phyloP scores from a whole-genome alignment of 2,797 vertebrate genomes.

The Morus bassanus region DNA sequence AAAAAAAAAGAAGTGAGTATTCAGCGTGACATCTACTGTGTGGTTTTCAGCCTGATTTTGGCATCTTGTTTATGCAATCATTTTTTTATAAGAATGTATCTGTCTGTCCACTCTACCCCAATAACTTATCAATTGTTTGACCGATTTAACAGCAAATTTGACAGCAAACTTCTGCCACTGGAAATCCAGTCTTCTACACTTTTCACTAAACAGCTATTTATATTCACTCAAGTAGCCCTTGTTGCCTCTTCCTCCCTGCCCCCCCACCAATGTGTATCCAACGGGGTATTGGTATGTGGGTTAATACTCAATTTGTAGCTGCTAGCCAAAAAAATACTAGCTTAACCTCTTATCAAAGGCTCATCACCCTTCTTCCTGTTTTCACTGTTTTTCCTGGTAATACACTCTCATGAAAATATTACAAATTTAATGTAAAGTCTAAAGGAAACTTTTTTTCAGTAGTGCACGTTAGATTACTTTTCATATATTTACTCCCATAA shows the following conservation, averaged over 20 bases:
- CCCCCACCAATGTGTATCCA: neutral
- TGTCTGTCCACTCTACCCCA: neutral
- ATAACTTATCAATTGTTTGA: neutral
- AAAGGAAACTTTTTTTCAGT: neutral
- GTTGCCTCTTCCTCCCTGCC: neutral
- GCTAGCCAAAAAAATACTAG: neutral
- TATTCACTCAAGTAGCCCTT: neutral
- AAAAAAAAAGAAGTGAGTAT: neutral
- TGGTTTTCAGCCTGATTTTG: neutral
- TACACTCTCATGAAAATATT: neutral
- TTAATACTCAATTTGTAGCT: neutral
- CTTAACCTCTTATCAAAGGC: neutral
- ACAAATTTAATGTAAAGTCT: neutral
- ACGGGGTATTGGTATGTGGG: neutral
- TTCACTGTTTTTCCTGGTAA: neutral
- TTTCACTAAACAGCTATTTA: neutral
- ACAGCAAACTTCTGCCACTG: neutral
- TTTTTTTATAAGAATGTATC: neutral
- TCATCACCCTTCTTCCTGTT: neutral
- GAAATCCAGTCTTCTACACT: neutral
- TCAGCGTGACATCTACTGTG: neutral
- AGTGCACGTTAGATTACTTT: neutral
- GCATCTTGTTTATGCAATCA: neutral
- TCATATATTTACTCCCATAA: neutral
- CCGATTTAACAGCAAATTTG: neutral